Evolutionary conservation across 2,797 vertebrate species (phyloP).

Genomic region (Erpetoichthys calabaricus): DNA sequence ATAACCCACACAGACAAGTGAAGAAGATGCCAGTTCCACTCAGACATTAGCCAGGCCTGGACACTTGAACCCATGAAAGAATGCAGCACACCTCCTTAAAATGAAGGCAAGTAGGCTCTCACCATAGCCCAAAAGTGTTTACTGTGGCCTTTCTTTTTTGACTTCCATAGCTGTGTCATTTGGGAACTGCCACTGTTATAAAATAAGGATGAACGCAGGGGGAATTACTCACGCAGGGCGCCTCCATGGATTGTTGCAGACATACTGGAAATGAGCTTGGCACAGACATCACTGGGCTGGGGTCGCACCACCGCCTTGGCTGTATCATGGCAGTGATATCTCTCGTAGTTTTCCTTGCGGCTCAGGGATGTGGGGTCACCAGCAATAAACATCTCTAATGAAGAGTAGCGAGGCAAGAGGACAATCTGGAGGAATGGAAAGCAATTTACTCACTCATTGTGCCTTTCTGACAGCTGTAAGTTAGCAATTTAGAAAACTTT

Average conservation of each 20-base stretch:
- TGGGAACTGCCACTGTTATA: too few species aligned
- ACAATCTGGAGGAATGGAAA: slow-evolving; percentile 47
- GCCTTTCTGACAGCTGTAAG: background rate
- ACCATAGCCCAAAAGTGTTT: too few species aligned
- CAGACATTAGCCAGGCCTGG: too few species aligned
- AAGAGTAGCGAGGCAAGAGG: slow-evolving; percentile 68
- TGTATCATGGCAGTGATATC: slow-evolving; percentile 71
- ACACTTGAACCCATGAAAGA: too few species aligned
- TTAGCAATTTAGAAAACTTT: background rate
- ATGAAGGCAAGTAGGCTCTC: too few species aligned
- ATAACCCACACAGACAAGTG: too few species aligned
- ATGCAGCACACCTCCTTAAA: too few species aligned
- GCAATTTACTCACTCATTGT: background rate
- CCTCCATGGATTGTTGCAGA: slow-evolving; percentile 73
- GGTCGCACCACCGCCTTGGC: slow-evolving; percentile 48
- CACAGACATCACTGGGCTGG: slow-evolving; percentile 60
- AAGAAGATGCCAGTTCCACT: too few species aligned
- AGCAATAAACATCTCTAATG: slow-evolving; percentile 79
- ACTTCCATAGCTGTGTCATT: too few species aligned
- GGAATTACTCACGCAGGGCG: slow-evolving; percentile 57
- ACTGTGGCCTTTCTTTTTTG: too few species aligned
- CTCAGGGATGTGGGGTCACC: slow-evolving; percentile 58
- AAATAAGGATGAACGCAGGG: too few species aligned
- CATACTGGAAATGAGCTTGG: slow-evolving; percentile 73
- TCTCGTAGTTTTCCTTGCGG: slow-evolving; percentile 70